A percentile compares a stretch with the other conserved stretches of the same genome.
These are phyloP conservation scores for Entomobrya multifasciata DNA, from an alignment of 2,888 invertebrate species.

Conservation along the genomic window DNA sequence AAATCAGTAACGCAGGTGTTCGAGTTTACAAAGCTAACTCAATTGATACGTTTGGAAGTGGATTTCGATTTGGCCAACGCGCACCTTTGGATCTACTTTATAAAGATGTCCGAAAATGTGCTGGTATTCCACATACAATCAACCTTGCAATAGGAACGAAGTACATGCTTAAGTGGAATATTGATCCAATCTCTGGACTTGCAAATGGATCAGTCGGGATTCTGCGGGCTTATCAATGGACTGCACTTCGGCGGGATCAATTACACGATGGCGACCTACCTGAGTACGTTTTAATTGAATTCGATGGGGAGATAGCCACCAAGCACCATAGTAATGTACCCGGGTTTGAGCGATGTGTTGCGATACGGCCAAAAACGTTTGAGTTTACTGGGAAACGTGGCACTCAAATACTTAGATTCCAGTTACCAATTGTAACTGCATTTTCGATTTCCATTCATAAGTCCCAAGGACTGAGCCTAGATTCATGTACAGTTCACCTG, in stretches of 20 bases:
- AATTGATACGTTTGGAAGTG: slow-evolving; percentile 40
- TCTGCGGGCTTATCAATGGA: not conserved
- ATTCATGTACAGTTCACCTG: not conserved
- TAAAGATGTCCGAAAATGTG: slow-evolving; percentile 10
- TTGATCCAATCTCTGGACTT: not conserved
- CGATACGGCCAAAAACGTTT: not conserved
- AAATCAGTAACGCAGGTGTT: not conserved
- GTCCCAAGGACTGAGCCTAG: not conserved
- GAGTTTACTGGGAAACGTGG: slow-evolving; percentile 14
- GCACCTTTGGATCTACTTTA: not conserved
- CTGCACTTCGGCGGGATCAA: not conserved
- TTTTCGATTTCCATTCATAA: not conserved
- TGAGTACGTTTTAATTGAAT: not conserved
- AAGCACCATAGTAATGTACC: not conserved
- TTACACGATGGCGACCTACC: slow-evolving; percentile 5
- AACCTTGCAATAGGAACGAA: slow-evolving; percentile 3
- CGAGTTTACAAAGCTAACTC: not conserved
- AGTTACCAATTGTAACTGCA: not conserved
- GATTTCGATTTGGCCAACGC: not conserved
- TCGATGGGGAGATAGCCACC: not conserved
- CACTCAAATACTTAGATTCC: not conserved
- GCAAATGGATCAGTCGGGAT: not conserved
- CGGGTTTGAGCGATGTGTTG: not conserved
- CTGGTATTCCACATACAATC: slow-evolving; percentile 12
- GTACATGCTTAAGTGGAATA: slow-evolving; percentile 54